Conservation (phyloP, 2,113 vertebrate genomes). For the Grammomys surdaster region DNA sequence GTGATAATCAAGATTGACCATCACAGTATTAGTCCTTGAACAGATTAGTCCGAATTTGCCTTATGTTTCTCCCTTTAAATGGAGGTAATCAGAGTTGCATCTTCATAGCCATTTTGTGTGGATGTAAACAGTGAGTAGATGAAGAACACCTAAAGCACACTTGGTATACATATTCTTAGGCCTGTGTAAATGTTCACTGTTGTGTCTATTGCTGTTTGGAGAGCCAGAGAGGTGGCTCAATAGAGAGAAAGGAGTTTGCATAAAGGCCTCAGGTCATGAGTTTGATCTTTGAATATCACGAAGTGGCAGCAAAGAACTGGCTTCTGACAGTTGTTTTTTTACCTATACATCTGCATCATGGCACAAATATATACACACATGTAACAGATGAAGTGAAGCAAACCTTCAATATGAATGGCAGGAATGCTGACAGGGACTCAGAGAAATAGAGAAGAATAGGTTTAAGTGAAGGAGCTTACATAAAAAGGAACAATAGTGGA, state of each 20-base stretch:
- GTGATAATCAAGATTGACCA: not conserved
- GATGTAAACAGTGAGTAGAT: not conserved
- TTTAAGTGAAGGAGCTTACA: not conserved
- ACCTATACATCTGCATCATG: not conserved
- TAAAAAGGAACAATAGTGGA: not conserved
- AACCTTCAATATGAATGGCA: not conserved
- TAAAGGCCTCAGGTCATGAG: not conserved
- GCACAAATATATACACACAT: not conserved
- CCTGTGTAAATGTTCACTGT: too few relatives aligned
- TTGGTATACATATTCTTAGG: fast-evolving
- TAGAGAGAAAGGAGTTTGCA: not conserved
- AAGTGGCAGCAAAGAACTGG: not conserved
- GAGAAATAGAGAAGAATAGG: not conserved
- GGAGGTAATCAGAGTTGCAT: not conserved
- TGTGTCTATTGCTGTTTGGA: not conserved
- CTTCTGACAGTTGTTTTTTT: not conserved
- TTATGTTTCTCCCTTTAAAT: not conserved
- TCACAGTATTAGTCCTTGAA: not conserved
- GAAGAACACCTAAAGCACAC: too few relatives aligned
- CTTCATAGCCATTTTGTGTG: not conserved
- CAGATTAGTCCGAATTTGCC: not conserved
- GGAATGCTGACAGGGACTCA: not conserved
- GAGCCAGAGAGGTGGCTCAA: not conserved
- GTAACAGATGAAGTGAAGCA: not conserved
- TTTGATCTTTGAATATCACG: not conserved